phyloP scores from a whole-genome alignment of 2,888 invertebrate species.

The Brachyptera risi region DNA sequence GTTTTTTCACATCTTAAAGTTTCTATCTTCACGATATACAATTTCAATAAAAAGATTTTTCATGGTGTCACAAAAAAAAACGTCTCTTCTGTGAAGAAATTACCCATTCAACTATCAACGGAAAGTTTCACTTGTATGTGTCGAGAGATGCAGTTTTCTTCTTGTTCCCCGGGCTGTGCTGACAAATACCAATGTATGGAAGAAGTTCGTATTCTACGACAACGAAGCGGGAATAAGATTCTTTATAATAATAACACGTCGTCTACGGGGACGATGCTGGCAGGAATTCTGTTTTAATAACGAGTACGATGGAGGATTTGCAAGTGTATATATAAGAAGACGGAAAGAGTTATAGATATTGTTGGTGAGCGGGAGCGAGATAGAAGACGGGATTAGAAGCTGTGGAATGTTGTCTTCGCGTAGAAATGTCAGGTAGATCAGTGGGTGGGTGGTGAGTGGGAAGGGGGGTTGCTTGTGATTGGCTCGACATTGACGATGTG shows the following conservation, averaged over 20 bases:
- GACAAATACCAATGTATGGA: too few relatives aligned
- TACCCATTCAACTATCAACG: slow-evolving; percentile 3
- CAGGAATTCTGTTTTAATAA: slow-evolving; percentile 4
- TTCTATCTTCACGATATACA: not conserved
- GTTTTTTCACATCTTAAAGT: not conserved
- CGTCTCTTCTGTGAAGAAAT: too few relatives aligned
- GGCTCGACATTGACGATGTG: too few relatives aligned
- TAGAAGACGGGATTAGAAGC: too few relatives aligned
- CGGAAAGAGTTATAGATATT: not conserved
- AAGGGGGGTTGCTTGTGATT: too few relatives aligned
- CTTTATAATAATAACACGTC: not conserved
- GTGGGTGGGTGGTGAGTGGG: too few relatives aligned
- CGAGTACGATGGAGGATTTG: not conserved
- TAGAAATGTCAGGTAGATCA: not conserved
- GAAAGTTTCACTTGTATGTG: not conserved
- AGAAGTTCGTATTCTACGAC: too few relatives aligned
- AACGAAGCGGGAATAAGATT: not conserved
- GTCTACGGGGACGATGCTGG: not conserved
- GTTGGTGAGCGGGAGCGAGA: not conserved
- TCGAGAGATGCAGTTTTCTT: not conserved
- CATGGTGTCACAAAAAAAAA: not conserved
- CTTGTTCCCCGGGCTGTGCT: too few relatives aligned
- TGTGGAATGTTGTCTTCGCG: not conserved
- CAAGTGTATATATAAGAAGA: not conserved
- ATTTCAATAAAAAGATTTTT: not conserved